Percentiles rank a stretch among this genome's conserved stretches.
Conservation (phyloP, 2,113 vertebrate genomes). For the Prunella fulvescens region DNA sequence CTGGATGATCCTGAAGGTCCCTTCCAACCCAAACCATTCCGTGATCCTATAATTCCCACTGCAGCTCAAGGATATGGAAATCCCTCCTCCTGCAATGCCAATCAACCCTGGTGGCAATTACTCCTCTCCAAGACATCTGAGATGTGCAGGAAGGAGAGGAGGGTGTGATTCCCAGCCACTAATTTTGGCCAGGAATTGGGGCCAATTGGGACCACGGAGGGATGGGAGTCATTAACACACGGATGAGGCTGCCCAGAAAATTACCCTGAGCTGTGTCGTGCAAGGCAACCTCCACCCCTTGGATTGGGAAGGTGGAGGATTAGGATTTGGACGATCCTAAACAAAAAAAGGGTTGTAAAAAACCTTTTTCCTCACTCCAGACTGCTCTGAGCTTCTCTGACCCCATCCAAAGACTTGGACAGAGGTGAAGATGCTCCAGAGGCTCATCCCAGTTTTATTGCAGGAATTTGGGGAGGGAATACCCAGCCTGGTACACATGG, state of each 20-base stretch:
- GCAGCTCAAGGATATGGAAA: neutral
- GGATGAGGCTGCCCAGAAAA: neutral
- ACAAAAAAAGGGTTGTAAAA: neutral
- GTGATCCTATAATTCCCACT: neutral
- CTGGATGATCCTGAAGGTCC: neutral
- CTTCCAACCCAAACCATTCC: neutral
- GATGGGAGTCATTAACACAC: neutral
- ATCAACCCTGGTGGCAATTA: neutral
- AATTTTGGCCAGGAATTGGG: neutral
- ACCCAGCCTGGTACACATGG: neutral
- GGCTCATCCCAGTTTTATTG: rapidly evolving
- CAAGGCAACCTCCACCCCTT: neutral
- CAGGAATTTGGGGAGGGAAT: neutral
- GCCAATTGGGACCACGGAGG: rapidly evolving
- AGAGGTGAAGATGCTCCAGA: neutral
- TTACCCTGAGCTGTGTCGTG: rapidly evolving
- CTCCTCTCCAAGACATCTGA: neutral
- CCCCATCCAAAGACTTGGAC: neutral
- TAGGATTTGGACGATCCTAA: neutral
- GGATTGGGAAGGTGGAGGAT: neutral
- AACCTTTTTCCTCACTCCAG: neutral
- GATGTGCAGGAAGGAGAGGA: neutral
- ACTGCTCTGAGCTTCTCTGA: neutral
- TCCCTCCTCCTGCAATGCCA: rapidly evolving
- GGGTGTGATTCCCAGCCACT: neutral